Conservation (phyloP, 2,888 invertebrate species). For the Gymnosoma rotundatum region DNA sequence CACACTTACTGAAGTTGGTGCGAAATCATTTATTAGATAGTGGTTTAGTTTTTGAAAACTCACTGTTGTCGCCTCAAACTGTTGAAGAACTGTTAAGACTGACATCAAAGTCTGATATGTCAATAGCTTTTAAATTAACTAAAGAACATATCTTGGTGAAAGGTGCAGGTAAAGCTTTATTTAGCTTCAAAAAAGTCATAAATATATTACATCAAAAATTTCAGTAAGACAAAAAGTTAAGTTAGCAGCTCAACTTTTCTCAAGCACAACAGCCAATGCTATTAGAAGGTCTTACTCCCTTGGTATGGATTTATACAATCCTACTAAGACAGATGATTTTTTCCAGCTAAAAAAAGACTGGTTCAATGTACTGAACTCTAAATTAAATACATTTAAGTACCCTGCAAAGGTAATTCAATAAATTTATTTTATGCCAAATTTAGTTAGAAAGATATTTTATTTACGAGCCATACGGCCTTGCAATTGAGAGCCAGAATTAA, state of each 20-base stretch:
- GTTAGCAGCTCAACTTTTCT: neutral
- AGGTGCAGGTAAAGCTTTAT: neutral
- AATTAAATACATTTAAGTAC: neutral
- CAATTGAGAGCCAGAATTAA: neutral
- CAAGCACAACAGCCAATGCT: neutral
- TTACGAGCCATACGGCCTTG: slow-evolving; percentile 36
- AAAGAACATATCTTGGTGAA: neutral
- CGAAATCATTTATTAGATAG: neutral
- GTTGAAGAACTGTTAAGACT: neutral
- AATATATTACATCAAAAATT: too few species aligned
- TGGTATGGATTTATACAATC: too few species aligned
- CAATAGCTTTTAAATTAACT: neutral
- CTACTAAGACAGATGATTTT: too few species aligned
- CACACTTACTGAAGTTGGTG: neutral
- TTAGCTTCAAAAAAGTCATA: too few species aligned
- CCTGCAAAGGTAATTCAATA: neutral
- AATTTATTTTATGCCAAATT: too few species aligned
- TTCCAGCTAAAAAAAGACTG: neutral
- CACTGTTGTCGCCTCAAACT: too few species aligned
- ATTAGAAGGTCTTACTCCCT: too few species aligned
- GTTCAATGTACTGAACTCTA: too few species aligned
- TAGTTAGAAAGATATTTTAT: too few species aligned
- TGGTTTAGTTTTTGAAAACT: neutral
- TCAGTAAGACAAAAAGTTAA: slow-evolving; percentile 4
- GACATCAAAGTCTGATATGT: neutral